These are phyloP conservation scores for Gymnoscopelus braueri DNA, from an alignment of 2,797 vertebrate genomes.

Conservation along the genomic window DNA sequence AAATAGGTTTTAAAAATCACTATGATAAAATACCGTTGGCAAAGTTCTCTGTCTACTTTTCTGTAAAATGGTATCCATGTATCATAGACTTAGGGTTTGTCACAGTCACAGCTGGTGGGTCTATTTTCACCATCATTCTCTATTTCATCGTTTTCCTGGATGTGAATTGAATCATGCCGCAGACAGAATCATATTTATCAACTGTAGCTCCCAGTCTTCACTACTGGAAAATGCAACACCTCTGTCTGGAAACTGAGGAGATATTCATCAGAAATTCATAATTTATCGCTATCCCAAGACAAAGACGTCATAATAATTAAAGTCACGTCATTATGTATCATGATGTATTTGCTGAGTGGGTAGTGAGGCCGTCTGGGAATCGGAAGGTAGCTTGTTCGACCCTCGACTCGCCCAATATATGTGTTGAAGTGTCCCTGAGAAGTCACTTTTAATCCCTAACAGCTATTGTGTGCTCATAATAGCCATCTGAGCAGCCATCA, in stretches of 20 bases:
- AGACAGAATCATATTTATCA: background rate
- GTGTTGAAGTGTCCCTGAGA: no score
- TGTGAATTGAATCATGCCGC: constrained; percentile 15
- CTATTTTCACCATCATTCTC: constrained; percentile 28
- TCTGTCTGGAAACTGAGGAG: background rate
- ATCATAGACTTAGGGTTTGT: background rate
- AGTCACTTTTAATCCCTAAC: no score
- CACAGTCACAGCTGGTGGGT: constrained; percentile 1
- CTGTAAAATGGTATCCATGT: background rate
- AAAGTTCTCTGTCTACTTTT: background rate
- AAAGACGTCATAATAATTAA: background rate
- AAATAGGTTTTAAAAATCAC: background rate
- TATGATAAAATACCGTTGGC: background rate
- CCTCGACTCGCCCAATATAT: no score
- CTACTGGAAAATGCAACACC: background rate
- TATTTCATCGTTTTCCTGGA: constrained; percentile 36
- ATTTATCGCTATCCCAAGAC: background rate
- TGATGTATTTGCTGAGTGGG: background rate
- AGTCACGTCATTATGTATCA: background rate
- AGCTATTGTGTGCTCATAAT: no score
- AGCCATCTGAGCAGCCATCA: no score
- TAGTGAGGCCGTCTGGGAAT: no score
- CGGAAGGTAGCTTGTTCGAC: no score
- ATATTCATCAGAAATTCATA: background rate
- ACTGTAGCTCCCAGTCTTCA: background rate